phyloP scores from a whole-genome alignment of 2,888 invertebrate genomes.

The Caenorhabditis sp. region DNA sequence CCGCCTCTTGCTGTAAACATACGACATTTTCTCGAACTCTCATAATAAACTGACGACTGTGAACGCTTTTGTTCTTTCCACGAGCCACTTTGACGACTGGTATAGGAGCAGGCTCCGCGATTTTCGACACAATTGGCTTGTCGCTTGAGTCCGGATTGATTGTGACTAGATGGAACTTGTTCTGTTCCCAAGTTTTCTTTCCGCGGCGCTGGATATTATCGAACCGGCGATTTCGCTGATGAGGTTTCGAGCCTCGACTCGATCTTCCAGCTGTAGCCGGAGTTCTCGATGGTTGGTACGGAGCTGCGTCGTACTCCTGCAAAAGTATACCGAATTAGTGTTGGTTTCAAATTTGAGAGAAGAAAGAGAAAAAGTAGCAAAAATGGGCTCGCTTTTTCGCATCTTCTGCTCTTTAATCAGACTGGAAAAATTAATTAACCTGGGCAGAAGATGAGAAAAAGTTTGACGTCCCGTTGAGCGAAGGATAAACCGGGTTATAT shows the following conservation, averaged over 20 bases:
- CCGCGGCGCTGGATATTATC: background rate
- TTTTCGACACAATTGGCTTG: background rate
- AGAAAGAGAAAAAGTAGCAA: slow-evolving; percentile 18
- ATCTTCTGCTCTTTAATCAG: slow-evolving; percentile 23
- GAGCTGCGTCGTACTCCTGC: slow-evolving; percentile 15
- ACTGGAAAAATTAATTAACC: slow-evolving; percentile 34
- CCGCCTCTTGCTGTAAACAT: slow-evolving; percentile 20
- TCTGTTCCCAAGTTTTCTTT: background rate
- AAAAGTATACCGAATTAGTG: too few species aligned
- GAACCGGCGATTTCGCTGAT: background rate
- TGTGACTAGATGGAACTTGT: slow-evolving; percentile 33
- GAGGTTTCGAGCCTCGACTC: background rate
- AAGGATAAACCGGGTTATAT: slow-evolving; percentile 57
- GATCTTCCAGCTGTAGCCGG: background rate
- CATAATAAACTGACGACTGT: slow-evolving; percentile 16
- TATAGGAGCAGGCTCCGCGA: slow-evolving; percentile 45
- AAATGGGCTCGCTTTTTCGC: slow-evolving; percentile 26
- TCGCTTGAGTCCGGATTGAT: background rate
- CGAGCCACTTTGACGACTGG: slow-evolving; percentile 53
- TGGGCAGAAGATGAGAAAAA: slow-evolving; percentile 52
- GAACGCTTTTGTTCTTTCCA: slow-evolving; percentile 19
- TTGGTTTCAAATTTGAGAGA: background rate
- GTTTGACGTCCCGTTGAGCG: slow-evolving; percentile 37
- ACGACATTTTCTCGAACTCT: too few species aligned
- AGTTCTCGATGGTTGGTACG: slow-evolving; percentile 28